Evolutionary conservation across 2,113 vertebrate species (phyloP).

Genomic region (Neofelis nebulosa): DNA sequence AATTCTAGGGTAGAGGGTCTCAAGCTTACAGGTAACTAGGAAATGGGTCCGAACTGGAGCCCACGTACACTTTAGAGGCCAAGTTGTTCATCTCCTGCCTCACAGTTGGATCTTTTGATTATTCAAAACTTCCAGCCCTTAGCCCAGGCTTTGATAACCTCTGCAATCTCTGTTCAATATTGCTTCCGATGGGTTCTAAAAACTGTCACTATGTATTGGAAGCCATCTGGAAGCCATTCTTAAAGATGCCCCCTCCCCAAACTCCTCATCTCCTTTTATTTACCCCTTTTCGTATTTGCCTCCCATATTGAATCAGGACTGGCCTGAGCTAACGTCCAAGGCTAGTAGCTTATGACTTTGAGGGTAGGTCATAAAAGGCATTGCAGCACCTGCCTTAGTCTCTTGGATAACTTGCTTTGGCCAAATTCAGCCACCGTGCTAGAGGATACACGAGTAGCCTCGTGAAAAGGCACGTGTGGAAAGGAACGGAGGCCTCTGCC

Average conservation of each 20-base stretch:
- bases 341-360: neutral
- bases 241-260: neutral
- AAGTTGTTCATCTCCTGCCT: neutral
- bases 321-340: neutral
- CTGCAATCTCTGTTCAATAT: neutral
- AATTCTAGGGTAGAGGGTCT: neutral
- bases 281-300: neutral
- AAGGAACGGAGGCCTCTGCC: neutral
- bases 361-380: neutral
- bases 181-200: neutral
- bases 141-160: neutral
- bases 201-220: neutral
- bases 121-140: neutral
- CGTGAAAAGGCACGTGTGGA: fast-evolving
- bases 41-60: neutral
- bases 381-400: neutral
- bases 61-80: neutral
- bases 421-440: neutral
- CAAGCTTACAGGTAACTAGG: neutral
- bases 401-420: neutral
- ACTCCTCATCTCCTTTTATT: neutral
- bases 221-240: neutral
- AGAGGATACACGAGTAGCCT: neutral
- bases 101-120: neutral
- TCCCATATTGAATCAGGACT: neutral